Evolutionary conservation across 1,140 invertebrate species (phyloP).

Genomic region (Helicorthomorpha holstii): DNA sequence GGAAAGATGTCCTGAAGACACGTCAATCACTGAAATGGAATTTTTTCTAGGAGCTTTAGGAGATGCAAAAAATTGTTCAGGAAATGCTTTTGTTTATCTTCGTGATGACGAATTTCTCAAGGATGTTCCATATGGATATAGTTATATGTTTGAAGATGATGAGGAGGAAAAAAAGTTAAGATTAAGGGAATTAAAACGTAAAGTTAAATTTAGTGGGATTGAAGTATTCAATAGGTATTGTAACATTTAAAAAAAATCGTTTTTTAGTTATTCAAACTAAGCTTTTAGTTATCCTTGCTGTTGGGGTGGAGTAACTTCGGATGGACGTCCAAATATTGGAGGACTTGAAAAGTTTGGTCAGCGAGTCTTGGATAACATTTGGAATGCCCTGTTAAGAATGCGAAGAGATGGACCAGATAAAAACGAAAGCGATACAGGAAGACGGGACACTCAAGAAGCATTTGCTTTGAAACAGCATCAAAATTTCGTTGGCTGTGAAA

Average conservation of each 20-base stretch:
- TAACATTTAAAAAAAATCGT: not conserved
- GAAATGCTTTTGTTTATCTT: conserved; percentile 27
- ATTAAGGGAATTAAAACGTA: conserved; percentile 21
- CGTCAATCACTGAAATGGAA: conserved; percentile 31
- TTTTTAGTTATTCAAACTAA: not conserved
- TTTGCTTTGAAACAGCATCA: conserved; percentile 19
- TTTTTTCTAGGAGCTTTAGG: conserved; percentile 23
- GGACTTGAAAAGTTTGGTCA: conserved; percentile 27
- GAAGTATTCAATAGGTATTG: conserved; percentile 25
- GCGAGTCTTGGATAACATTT: conserved; percentile 24
- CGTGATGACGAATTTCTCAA: conserved; percentile 17
- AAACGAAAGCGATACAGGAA: not conserved
- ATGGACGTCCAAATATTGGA: conserved; percentile 21
- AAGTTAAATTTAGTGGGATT: conserved; percentile 20
- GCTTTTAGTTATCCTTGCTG: conserved; percentile 25
- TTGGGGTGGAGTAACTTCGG: conserved; percentile 25
- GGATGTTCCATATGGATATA: conserved; percentile 7
- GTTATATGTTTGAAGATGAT: conserved; percentile 18
- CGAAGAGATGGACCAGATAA: not conserved
- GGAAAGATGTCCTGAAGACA: conserved; percentile 19
- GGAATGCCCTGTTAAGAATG: conserved; percentile 22
- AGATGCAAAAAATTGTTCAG: conserved; percentile 12
- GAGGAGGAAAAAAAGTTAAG: conserved; percentile 14
- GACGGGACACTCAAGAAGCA: conserved; percentile 14
- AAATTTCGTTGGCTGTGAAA: conserved; percentile 14